Base-by-base conservation (phyloP, 2,888 invertebrate genomes). In the Pegoplata infirma region DNA sequence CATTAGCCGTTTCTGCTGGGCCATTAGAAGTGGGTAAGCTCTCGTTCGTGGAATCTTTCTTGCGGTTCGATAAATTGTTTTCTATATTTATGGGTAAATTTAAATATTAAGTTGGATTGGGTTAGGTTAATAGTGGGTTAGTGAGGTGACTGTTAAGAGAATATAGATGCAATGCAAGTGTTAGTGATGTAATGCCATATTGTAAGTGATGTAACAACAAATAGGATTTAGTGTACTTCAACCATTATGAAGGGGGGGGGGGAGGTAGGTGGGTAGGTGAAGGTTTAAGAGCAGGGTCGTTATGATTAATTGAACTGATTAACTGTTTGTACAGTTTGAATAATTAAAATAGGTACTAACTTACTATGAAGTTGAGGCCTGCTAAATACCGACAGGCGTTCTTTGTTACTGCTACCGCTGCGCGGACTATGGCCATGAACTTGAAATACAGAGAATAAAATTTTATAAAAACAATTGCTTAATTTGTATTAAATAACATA, bases 321-420 rank as follows among this genome's bases (percentile, higher is more conserved):
- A 36, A 46, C 40, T 66, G 40, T 76, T 61, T 77, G 64, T 77
- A 74, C 69, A 74, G 61, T 72, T 82, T 81, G 69, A 80, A 75
- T 81, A 82, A 82, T 69, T 80, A 82, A 82, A 84, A 83, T 81
- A 89, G 91, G 91, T 91, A 91, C 91, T 91, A 91, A 91, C 91
- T 91, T 91, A 91, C 91, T 91, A 90, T 91, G 91, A 89, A 91
- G 91, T 84, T 89, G 86, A 77, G 90, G 90, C 87, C 90, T 90
- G 83, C 90, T 90, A 80, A 91, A 90, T 63, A 91, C 88, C 82
- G 91, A 90, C 81, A 91, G 86, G 81, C 90, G 90, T 81, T 91
- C 91, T 83, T 91, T 90, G 80, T 88, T 89, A 51, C 85, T 84
- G 49, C 89, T 86, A 69, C 83, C 82, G 58, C 83, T 80, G 28